These are phyloP conservation scores for Rhincodon typus DNA, from an alignment of 2,797 vertebrate genomes.

Conservation along the genomic window DNA sequence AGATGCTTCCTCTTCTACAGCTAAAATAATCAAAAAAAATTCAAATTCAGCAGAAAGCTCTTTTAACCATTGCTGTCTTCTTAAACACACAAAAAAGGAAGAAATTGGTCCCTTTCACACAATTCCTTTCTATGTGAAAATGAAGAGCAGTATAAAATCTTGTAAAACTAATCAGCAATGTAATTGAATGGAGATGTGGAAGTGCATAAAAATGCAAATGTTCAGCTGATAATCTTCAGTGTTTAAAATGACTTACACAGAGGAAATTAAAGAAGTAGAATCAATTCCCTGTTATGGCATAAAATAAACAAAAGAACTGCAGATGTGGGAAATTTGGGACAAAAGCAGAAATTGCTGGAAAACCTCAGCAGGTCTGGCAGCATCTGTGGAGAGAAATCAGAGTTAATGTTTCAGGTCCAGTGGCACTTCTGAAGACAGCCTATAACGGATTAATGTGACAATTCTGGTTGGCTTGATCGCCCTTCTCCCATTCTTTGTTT, in stretches of 20 bases:
- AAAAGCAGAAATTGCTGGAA: too few species aligned
- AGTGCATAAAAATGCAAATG: background rate
- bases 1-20: background rate
- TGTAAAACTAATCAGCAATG: background rate
- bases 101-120: background rate
- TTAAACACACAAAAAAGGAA: background rate
- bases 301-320: too few species aligned
- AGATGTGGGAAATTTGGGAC: too few species aligned
- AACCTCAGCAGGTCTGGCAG: too few species aligned
- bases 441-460: background rate
- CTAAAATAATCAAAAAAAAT: background rate
- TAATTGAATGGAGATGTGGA: background rate
- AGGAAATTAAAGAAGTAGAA: background rate
- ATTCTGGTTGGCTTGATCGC: background rate
- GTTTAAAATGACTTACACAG: background rate
- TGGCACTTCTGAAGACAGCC: too few species aligned
- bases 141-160: background rate
- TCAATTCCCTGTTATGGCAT: background rate
- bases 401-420: too few species aligned
- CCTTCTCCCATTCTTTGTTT: background rate
- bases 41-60: background rate
- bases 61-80: background rate
- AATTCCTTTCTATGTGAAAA: background rate
- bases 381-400: too few species aligned
- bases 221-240: background rate